phyloP scores from a whole-genome alignment of 2,113 vertebrate genomes.

The Chrysochloris asiatica region DNA sequence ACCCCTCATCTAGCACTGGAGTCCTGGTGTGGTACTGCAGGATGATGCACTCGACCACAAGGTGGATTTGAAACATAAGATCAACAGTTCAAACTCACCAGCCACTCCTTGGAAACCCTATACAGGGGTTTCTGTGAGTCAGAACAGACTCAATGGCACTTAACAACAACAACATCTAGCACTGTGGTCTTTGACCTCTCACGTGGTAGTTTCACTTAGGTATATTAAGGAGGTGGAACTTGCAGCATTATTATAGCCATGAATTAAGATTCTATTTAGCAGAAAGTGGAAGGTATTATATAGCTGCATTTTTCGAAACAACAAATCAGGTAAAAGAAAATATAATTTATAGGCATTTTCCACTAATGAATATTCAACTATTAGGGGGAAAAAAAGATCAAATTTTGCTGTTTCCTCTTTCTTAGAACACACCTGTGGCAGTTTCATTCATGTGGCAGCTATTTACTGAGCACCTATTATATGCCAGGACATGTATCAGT shows the following conservation, averaged over 20 bases:
- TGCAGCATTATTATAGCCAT: background rate
- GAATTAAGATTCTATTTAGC: background rate
- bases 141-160: too few relatives aligned
- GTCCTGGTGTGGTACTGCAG: too few relatives aligned
- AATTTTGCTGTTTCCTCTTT: background rate
- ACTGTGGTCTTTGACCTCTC: background rate
- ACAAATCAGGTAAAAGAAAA: background rate
- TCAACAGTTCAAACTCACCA: too few relatives aligned
- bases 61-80: too few relatives aligned
- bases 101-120: too few relatives aligned
- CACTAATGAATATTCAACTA: background rate
- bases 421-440: background rate
- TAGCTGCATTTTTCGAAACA: background rate
- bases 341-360: background rate
- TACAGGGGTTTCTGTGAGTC: too few relatives aligned
- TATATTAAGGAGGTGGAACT: background rate
- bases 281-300: background rate
- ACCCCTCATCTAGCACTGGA: background rate
- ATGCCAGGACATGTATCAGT: background rate
- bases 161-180: too few relatives aligned
- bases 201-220: background rate
- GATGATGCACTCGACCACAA: too few relatives aligned
- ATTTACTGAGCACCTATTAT: background rate
- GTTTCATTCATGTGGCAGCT: background rate
- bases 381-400: conserved; percentile 12